Evolutionary conservation across 2,113 vertebrate species (phyloP).

Genomic region (Centrocercus urophasianus): DNA sequence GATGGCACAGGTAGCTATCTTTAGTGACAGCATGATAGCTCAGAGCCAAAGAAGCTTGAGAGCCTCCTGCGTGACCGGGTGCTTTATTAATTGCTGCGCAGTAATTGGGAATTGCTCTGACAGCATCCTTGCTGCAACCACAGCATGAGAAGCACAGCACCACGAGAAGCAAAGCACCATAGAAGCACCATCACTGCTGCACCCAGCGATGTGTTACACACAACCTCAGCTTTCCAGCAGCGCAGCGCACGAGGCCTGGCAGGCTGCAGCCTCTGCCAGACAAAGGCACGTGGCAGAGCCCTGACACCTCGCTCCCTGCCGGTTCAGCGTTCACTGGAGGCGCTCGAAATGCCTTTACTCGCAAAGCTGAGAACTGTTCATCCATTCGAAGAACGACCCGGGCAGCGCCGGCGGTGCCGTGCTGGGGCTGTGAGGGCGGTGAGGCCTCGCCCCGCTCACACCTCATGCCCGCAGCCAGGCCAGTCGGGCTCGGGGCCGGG

Average conservation of each 20-base stretch:
- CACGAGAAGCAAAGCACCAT: neutral
- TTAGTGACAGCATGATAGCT: neutral
- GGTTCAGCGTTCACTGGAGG: neutral
- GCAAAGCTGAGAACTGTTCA: rapidly evolving
- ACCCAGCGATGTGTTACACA: neutral
- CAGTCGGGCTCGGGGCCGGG: too few species aligned
- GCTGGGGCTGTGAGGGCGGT: too few species aligned
- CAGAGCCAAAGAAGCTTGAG: neutral
- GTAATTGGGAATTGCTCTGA: neutral
- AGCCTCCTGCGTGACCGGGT: neutral
- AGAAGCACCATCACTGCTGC: neutral
- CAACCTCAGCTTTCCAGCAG: neutral
- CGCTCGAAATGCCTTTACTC: neutral
- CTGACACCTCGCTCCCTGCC: rapidly evolving
- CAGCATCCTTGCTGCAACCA: neutral
- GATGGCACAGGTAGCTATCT: neutral
- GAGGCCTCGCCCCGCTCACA: too few species aligned
- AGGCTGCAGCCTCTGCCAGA: neutral
- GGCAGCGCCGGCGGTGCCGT: too few species aligned
- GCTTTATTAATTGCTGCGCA: neutral
- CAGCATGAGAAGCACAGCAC: neutral
- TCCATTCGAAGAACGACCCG: rapidly evolving
- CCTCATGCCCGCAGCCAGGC: too few species aligned
- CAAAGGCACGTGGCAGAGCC: neutral
- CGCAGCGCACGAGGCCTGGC: rapidly evolving